Conservation (phyloP, 2,113 vertebrate species). For the Ciconia maguari region DNA sequence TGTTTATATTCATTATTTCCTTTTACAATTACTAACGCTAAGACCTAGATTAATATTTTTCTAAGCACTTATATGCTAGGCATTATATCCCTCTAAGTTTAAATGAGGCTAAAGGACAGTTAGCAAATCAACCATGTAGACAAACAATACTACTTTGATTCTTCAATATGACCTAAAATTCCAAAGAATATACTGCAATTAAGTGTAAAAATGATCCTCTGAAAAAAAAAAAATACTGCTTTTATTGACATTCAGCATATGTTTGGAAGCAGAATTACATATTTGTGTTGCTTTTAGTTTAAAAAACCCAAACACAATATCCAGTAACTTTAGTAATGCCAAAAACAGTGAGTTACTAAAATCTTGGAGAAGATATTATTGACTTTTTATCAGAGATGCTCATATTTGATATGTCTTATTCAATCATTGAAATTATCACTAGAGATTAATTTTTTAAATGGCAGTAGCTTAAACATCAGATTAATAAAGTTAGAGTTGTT, state of each 20-base stretch:
- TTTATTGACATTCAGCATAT: not conserved
- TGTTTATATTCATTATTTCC: not conserved
- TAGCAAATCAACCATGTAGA: not conserved
- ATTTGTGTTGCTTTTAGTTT: not conserved
- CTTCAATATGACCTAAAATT: not conserved
- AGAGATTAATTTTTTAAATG: not conserved
- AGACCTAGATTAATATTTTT: not conserved
- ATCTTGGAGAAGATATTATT: not conserved
- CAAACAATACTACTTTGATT: not conserved
- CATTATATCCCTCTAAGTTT: not conserved
- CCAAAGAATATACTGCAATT: not conserved
- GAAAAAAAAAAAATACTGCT: not conserved
- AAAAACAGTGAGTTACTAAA: not conserved
- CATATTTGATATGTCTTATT: not conserved
- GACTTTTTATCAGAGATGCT: not conserved
- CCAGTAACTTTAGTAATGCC: not conserved
- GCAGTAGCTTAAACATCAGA: not conserved
- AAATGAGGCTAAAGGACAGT: not conserved
- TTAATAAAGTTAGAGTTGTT: not conserved
- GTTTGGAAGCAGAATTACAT: not conserved
- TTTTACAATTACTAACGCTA: not conserved
- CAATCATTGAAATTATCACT: not conserved
- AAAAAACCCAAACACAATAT: not conserved
- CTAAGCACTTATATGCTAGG: not conserved
- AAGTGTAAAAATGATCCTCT: not conserved